These are phyloP conservation scores for Exephanes ischioxanthus DNA, from an alignment of 2,888 invertebrate genomes.

Conservation along the genomic window DNA sequence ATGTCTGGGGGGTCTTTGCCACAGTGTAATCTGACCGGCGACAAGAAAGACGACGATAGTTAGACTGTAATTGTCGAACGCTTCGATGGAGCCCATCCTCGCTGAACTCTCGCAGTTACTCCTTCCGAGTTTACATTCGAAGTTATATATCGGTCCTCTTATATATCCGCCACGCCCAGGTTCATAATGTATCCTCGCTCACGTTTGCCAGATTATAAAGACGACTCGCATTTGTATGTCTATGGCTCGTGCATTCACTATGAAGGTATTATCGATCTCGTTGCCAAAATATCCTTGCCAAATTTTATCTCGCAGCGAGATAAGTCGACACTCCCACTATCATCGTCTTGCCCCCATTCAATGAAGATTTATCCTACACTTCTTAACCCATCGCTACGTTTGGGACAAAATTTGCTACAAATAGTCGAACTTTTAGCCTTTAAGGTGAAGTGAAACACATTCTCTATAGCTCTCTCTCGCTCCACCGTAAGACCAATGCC, in stretches of 20 bases:
- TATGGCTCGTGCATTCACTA: constrained; percentile 15
- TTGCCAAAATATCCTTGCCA: constrained; percentile 48
- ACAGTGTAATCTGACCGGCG: constrained; percentile 37
- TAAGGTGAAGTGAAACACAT: too few species aligned
- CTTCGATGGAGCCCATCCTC: constrained; percentile 75
- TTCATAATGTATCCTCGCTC: background rate
- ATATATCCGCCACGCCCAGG: constrained; percentile 36
- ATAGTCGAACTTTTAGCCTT: background rate
- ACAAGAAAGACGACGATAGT: constrained; percentile 61
- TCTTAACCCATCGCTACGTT: background rate
- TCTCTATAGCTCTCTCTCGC: too few species aligned
- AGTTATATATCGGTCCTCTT: background rate
- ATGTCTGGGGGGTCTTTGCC: constrained; percentile 30
- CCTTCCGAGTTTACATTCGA: constrained; percentile 62
- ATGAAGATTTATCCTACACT: background rate
- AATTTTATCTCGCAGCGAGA: constrained; percentile 12
- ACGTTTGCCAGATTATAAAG: background rate
- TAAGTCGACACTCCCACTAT: constrained; percentile 1
- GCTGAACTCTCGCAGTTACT: constrained; percentile 12
- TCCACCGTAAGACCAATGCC: too few species aligned
- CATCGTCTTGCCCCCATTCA: background rate
- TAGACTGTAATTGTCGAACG: constrained; percentile 70
- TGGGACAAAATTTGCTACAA: background rate
- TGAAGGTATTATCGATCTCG: constrained; percentile 8
- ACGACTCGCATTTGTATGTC: constrained; percentile 14